phyloP scores from a whole-genome alignment of 2,797 vertebrate genomes.

The Eleutherodactylus coqui region DNA sequence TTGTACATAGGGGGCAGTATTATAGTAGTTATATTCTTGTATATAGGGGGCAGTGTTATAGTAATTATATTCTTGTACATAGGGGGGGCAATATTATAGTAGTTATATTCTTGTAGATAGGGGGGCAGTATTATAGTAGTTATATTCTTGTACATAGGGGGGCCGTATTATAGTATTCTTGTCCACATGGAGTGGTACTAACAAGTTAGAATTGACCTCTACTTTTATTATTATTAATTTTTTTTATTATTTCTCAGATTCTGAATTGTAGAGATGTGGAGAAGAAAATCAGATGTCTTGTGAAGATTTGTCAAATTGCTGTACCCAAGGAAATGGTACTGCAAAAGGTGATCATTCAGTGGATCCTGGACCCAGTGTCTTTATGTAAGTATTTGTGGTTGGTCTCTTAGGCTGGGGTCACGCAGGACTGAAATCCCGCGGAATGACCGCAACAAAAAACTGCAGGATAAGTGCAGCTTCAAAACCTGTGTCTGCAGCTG shows the following conservation, averaged over 20 bases:
- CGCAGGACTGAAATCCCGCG: no score
- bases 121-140: slow-evolving; percentile 9
- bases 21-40: background rate
- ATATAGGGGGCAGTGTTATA: background rate
- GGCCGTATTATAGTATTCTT: slow-evolving; percentile 4
- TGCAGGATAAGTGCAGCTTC: no score
- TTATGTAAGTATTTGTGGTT: background rate
- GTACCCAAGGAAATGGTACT: background rate
- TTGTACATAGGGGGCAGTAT: slow-evolving; percentile 7
- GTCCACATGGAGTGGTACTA: background rate
- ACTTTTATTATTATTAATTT: no score
- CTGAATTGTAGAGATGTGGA: background rate
- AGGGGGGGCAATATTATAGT: slow-evolving; percentile 6
- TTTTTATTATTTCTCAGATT: background rate
- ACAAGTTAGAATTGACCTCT: no score
- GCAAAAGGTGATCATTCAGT: background rate
- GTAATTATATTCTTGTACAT: slow-evolving; percentile 6
- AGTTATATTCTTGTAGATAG: background rate
- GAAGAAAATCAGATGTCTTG: background rate
- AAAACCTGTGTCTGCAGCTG: no score
- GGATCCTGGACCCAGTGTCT: background rate
- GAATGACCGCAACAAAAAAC: no score
- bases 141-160: slow-evolving; percentile 5
- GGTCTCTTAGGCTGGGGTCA: background rate
- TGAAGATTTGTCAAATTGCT: background rate